phyloP scores from a whole-genome alignment of 1,140 invertebrate species.

The Uloborus diversus region DNA sequence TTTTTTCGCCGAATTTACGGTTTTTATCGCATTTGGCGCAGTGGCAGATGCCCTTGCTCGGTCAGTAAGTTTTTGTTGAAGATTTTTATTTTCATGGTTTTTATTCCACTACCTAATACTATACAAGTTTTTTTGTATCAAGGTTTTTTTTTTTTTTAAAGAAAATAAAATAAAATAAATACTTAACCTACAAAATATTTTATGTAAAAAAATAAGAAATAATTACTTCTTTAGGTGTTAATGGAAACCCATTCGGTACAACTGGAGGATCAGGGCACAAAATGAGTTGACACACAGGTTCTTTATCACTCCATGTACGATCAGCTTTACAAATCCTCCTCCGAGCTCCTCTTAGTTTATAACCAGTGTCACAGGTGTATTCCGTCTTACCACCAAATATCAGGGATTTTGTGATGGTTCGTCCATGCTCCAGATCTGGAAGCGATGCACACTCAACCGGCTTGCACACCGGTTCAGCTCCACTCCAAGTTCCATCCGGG shows the following conservation, averaged over 20 bases:
- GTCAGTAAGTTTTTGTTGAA: no score
- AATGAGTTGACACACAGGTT: constrained; percentile 44
- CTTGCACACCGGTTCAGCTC: constrained; percentile 63
- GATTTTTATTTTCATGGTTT: no score
- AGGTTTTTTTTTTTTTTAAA: no score
- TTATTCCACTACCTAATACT: no score
- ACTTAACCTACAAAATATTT: no score
- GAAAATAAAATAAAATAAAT: no score
- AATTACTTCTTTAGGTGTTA: constrained; percentile 39
- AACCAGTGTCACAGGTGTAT: constrained; percentile 66
- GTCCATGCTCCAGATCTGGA: constrained; percentile 17
- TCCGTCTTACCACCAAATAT: constrained; percentile 31
- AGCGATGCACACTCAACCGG: constrained; percentile 41
- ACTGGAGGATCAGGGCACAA: constrained; percentile 34
- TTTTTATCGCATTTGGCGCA: no score
- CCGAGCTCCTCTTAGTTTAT: constrained; percentile 63
- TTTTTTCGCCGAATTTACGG: no score
- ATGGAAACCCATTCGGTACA: constrained; percentile 20
- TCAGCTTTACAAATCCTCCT: constrained; percentile 60
- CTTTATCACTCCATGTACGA: constrained; percentile 62
- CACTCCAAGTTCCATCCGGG: constrained; percentile 78
- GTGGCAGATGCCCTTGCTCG: no score
- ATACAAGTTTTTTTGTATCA: no score
- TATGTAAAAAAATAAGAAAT: constrained; percentile 5
- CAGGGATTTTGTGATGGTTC: constrained; percentile 7